A percentile compares a stretch with the other conserved stretches of the same genome.
phyloP scores from a whole-genome alignment of 2,113 vertebrate genomes.

The Leptodactylus fuscus region DNA sequence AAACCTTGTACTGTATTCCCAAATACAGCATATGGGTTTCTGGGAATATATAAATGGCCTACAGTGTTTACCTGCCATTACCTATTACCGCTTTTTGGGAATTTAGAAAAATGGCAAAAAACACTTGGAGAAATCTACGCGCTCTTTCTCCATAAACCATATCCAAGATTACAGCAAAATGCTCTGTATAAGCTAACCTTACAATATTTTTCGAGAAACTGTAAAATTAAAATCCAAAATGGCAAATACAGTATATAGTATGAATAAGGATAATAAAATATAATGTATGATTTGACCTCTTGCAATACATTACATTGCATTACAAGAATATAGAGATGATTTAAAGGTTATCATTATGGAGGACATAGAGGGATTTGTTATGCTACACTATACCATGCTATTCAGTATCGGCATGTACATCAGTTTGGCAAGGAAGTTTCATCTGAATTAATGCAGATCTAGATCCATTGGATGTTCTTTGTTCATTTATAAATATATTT shows the following conservation, averaged over 20 bases:
- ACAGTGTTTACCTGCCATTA: no score
- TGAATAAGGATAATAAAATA: neutral
- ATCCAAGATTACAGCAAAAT: neutral
- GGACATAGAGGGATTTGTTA: neutral
- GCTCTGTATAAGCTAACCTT: neutral
- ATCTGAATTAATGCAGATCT: slow-evolving; percentile 33
- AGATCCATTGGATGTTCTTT: slow-evolving; percentile 39
- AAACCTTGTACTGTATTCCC: no score
- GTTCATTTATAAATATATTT: slow-evolving; percentile 72
- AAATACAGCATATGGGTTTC: no score
- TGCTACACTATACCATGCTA: slow-evolving; percentile 26
- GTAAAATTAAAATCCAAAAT: neutral
- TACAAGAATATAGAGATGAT: neutral
- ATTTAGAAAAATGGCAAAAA: no score
- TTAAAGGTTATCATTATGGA: slow-evolving; percentile 31
- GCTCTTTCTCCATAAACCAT: no score
- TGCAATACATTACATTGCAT: neutral
- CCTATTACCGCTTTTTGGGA: no score
- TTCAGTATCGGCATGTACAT: slow-evolving; percentile 66
- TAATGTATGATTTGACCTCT: neutral
- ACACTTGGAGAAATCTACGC: no score
- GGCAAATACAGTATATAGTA: no score
- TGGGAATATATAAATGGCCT: no score
- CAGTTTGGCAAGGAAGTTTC: slow-evolving; percentile 63
- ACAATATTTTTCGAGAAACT: neutral